Evolutionary conservation across 1,140 invertebrate genomes (phyloP).

Genomic region (Oscheius sp.): DNA sequence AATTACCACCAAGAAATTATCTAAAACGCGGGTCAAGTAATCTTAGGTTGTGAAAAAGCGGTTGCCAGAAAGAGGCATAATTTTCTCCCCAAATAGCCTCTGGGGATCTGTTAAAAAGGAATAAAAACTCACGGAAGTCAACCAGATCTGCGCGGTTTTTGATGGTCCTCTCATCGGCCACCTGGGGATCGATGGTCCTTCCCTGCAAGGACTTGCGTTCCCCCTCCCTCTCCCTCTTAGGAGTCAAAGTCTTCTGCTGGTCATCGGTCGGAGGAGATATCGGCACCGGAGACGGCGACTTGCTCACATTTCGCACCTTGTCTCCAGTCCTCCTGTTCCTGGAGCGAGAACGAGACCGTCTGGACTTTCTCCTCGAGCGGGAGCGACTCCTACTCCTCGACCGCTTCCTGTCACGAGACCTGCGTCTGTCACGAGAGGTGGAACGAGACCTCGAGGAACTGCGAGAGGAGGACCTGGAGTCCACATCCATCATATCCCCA

Average conservation of each 20-base stretch:
- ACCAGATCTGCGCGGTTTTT: neutral
- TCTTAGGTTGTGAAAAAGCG: too few relatives aligned
- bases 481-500: neutral
- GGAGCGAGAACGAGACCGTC: neutral
- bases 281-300: neutral
- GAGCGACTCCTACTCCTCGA: constrained; percentile 16
- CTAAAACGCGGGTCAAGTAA: too few relatives aligned
- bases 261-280: neutral
- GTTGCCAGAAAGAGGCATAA: too few relatives aligned
- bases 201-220: neutral
- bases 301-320: neutral
- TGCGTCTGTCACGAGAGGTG: constrained; percentile 1
- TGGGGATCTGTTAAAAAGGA: too few relatives aligned
- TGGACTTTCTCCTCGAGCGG: neutral
- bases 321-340: neutral
- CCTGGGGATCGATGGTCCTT: neutral
- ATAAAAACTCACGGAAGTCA: constrained; percentile 13
- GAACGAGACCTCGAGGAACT: neutral
- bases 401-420: neutral
- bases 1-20: too few relatives aligned
- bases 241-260: neutral
- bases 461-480: neutral
- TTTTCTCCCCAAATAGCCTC: too few relatives aligned
- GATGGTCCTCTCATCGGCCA: neutral
- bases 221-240: too few relatives aligned